Conservation (phyloP, 37 sponge, comb jelly and placozoan genomes). For the Halisarca cf. caerulea region DNA sequence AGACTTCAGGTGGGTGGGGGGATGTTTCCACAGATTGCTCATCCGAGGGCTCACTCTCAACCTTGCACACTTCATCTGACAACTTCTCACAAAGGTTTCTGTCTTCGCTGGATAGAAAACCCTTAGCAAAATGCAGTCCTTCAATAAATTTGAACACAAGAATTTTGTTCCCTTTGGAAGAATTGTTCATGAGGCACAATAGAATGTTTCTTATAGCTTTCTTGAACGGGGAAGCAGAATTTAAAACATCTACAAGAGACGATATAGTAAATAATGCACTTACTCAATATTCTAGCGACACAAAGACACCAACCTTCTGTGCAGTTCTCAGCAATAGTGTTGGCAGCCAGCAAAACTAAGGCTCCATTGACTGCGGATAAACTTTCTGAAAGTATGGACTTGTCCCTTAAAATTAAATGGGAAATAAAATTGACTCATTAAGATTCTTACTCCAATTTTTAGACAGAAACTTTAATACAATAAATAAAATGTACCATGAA, state of each 20-base stretch:
- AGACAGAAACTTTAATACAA: background rate
- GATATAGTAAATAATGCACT: no score
- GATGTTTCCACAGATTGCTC: background rate
- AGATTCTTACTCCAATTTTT: background rate
- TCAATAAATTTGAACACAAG: constrained; percentile 12
- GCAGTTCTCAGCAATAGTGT: background rate
- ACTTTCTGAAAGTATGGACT: no score
- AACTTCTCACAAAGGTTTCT: background rate
- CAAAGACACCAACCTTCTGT: background rate
- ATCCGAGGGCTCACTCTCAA: no score
- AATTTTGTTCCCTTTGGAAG: background rate
- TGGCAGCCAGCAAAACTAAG: background rate
- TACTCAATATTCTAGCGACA: no score
- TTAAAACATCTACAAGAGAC: no score
- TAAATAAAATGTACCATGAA: background rate
- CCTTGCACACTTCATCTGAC: background rate
- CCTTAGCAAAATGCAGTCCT: background rate
- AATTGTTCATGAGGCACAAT: background rate
- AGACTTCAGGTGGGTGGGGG: background rate
- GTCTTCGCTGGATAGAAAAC: background rate
- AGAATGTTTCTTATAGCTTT: constrained; percentile 26
- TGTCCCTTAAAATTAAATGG: background rate
- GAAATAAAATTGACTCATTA: background rate
- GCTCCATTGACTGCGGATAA: constrained; percentile 14
- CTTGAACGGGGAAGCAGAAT: no score